phyloP scores from a whole-genome alignment of 2,888 invertebrate species.

The Minunthozetes semirufus region DNA sequence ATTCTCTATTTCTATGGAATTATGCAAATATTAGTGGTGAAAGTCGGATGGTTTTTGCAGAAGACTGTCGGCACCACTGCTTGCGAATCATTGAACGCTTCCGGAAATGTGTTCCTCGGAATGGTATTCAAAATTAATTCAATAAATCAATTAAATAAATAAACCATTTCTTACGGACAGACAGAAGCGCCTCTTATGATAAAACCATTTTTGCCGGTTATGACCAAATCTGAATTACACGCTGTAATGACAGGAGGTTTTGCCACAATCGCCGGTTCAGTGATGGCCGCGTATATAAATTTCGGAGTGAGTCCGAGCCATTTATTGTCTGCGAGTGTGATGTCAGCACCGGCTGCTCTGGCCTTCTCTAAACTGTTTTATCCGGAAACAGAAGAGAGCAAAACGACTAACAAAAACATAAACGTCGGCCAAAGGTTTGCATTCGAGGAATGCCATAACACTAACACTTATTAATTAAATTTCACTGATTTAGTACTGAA shows the following conservation, averaged over 20 bases:
- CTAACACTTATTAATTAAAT: neutral
- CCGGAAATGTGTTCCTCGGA: conserved; percentile 89
- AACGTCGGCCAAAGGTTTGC: conserved; percentile 62
- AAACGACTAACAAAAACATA: conserved; percentile 69
- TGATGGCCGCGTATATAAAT: conserved; percentile 82
- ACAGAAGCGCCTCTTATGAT: conserved; percentile 83
- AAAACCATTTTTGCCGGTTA: conserved; percentile 70
- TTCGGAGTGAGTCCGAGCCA: conserved; percentile 83
- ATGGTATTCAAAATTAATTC: conserved; percentile 58
- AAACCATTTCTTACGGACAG: conserved; percentile 50
- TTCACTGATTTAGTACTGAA: conserved; percentile 58
- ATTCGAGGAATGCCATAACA: neutral
- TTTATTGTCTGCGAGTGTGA: conserved; percentile 83
- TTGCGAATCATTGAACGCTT: conserved; percentile 85
- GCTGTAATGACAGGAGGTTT: conserved; percentile 90
- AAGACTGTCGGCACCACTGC: conserved; percentile 74
- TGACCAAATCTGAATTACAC: conserved; percentile 87
- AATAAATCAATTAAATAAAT: neutral
- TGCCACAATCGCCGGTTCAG: conserved; percentile 86
- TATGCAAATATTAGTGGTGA: conserved; percentile 75
- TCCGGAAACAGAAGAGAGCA: conserved; percentile 78
- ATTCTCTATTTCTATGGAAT: conserved; percentile 79
- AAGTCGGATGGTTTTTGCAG: conserved; percentile 70
- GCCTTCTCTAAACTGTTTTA: conserved; percentile 81
- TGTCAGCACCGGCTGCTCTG: conserved; percentile 91